These are phyloP conservation scores for Drosophila bifasciata DNA, from an alignment of 1,140 invertebrate genomes.

Conservation along the genomic window DNA sequence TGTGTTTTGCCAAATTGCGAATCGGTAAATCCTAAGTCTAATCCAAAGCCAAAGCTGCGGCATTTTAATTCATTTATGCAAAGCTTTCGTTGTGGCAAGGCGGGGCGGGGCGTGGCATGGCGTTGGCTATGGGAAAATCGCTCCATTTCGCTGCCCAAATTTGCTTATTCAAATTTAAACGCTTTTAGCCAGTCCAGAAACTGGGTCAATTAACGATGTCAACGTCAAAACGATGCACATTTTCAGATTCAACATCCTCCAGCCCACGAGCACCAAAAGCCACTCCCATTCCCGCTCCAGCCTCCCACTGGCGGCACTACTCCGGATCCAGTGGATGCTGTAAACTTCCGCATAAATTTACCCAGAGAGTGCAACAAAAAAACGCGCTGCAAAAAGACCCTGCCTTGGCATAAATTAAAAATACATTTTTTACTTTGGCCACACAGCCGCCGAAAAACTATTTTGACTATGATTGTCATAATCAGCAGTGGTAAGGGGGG, in stretches of 20 bases:
- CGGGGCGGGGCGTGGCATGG: too few species aligned
- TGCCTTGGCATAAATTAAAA: conserved; percentile 52
- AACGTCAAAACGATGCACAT: conserved; percentile 60
- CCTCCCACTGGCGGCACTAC: not conserved
- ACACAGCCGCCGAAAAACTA: conserved; percentile 26
- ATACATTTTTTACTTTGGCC: conserved; percentile 34
- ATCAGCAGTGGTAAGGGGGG: conserved; percentile 13
- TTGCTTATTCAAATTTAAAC: conserved; percentile 74
- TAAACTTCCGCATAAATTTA: conserved; percentile 62
- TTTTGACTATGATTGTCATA: conserved; percentile 55
- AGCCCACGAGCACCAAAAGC: not conserved
- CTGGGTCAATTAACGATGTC: conserved; percentile 72
- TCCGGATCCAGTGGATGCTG: conserved; percentile 8
- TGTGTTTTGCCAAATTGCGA: conserved; percentile 41
- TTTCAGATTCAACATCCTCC: conserved; percentile 20
- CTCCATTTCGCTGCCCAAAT: conserved; percentile 42
- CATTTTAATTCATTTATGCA: conserved; percentile 71
- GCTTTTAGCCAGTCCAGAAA: conserved; percentile 62
- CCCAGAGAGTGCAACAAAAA: conserved; percentile 19
- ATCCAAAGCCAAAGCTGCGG: conserved; percentile 44
- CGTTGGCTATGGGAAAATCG: conserved; percentile 21
- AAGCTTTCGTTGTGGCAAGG: conserved; percentile 19
- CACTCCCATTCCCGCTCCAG: conserved; percentile 1
- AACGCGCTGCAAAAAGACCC: conserved; percentile 2
- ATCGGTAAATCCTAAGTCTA: conserved; percentile 33